Evolutionary conservation across 2,888 invertebrate genomes (phyloP), one percentile per base, ranked within the genome.

Genomic region (Stenurella melanura): DNA sequence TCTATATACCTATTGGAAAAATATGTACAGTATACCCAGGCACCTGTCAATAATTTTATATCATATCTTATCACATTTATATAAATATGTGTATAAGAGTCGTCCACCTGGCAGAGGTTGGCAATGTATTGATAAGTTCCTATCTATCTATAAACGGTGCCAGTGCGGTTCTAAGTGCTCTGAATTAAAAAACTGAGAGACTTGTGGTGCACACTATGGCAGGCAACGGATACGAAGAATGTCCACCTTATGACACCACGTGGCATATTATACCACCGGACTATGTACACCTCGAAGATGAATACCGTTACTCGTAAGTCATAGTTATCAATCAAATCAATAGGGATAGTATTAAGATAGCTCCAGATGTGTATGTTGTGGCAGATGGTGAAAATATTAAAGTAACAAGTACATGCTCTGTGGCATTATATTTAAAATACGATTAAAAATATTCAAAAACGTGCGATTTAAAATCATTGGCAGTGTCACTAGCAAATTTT

Each of bases 251-350:
- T 86, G 94, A 94, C 85, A 91, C 92, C 84, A 92, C 92, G 85
- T 94, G 94, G 94, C 92, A 94, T 76, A 92, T 93, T 82, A 92
- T 93, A 82, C 94, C 94, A 11, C 93, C 94, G 85, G 94, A 94
- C 88, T 95, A 94, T 87, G 92, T 92, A 57, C 91, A 90, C 79
- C 87, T 92, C 89, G 94, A 94, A 61, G 94, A 95, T 69, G 95
- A 94, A 85, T 94, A 94, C 88, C 91, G 93, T 58, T 93, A 92
- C 86, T 90, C 92, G 93, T 93, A 89, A 92, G 93, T 92, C 83
- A 50, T 57, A 30, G 57, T 21, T 11, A 21, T 54, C 38, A 54
- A 30, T 11, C n/a, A 67, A 54, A 19, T 64, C 42, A 70, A 19
- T 72, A 34, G 30, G 30, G 30, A 34, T 34, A 34, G 30, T 34